phyloP scores from a whole-genome alignment of 1,140 invertebrate species.

The Dysdera silvatica region DNA sequence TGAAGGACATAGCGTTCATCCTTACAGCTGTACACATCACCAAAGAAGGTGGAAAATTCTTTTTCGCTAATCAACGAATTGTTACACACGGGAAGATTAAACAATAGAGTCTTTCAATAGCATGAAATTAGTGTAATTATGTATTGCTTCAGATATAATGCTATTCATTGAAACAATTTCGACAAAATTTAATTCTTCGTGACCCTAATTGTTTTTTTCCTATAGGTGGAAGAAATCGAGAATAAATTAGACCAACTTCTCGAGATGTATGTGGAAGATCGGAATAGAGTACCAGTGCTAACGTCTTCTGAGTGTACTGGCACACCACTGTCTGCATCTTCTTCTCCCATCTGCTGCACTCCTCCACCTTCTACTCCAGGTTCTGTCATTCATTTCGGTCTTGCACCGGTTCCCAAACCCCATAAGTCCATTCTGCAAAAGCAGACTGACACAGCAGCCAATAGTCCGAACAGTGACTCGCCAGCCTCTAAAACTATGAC shows the following conservation, averaged over 20 bases:
- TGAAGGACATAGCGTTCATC: too few species aligned
- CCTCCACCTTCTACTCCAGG: constrained; percentile 32
- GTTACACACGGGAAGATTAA: too few species aligned
- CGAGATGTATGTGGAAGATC: constrained; percentile 82
- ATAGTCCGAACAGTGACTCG: too few species aligned
- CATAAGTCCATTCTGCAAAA: constrained; percentile 21
- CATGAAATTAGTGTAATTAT: too few species aligned
- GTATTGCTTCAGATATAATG: too few species aligned
- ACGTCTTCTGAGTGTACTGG: not conserved
- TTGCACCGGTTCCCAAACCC: constrained; percentile 19
- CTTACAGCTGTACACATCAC: too few species aligned
- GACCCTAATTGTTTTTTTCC: constrained; percentile 20
- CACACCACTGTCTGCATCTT: constrained; percentile 14
- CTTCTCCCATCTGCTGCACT: constrained; percentile 23
- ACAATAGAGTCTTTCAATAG: too few species aligned
- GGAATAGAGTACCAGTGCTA: not conserved
- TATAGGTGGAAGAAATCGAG: constrained; percentile 85
- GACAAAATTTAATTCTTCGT: not conserved
- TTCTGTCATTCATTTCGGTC: constrained; percentile 31
- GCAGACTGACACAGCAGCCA: constrained; percentile 7
- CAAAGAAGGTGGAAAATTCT: too few species aligned
- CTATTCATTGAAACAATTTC: not conserved
- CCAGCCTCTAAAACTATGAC: not conserved
- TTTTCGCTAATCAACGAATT: too few species aligned
- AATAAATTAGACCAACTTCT: constrained; percentile 84